Percentiles rank a stretch among this genome's conserved stretches.
Conservation (phyloP, 2,113 vertebrate genomes). For the Dromiciops gliroides region DNA sequence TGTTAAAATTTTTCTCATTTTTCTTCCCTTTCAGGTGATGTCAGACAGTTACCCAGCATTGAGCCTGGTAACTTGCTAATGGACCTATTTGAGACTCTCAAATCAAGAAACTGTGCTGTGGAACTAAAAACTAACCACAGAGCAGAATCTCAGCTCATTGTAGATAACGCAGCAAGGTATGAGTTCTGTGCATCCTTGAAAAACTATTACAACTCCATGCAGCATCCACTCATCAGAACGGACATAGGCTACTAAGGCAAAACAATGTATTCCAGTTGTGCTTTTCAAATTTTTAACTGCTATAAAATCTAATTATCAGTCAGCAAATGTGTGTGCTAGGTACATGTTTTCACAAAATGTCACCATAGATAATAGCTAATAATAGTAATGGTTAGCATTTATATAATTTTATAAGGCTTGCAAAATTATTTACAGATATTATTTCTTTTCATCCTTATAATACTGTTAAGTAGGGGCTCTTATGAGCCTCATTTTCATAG, state of each 20-base stretch:
- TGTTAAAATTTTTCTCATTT: background rate
- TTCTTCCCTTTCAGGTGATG: slow-evolving; percentile 83
- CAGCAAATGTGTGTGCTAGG: background rate
- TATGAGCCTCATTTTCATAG: background rate
- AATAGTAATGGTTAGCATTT: background rate
- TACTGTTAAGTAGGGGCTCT: background rate
- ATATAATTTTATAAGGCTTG: background rate
- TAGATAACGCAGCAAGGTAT: slow-evolving; percentile 88
- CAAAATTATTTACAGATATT: background rate
- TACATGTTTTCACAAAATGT: background rate
- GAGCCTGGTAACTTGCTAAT: slow-evolving; percentile 88
- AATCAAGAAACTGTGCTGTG: slow-evolving; percentile 81
- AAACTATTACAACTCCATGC: too few species aligned
- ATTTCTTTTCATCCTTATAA: background rate
- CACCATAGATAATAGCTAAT: background rate
- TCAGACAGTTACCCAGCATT: slow-evolving; percentile 91
- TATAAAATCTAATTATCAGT: background rate
- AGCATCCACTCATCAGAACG: background rate
- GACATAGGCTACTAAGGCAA: background rate
- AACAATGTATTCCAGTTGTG: background rate
- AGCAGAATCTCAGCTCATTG: slow-evolving; percentile 89
- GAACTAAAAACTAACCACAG: slow-evolving; percentile 90
- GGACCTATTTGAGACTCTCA: slow-evolving; percentile 86
- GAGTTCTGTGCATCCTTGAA: background rate
- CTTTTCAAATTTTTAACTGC: background rate